Evolutionary conservation across 2,113 vertebrate species (phyloP).

Genomic region (Pterocles orientalis): DNA sequence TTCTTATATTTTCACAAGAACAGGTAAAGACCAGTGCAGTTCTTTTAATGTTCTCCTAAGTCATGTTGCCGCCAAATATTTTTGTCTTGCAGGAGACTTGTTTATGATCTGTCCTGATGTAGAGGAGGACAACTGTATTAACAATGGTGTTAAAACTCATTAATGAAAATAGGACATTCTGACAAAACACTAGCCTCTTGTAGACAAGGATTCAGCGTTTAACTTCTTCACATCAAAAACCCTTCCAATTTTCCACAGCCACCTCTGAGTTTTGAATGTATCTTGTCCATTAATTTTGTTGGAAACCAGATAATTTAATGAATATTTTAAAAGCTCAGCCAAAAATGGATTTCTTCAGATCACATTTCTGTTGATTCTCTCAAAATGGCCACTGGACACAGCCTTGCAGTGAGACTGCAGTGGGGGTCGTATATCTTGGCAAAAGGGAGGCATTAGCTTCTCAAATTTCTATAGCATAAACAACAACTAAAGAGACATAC

Average conservation of each 20-base stretch:
- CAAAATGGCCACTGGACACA: not conserved
- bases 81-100: not conserved
- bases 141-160: not conserved
- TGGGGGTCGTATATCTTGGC: not conserved
- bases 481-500: conserved; percentile 30
- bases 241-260: not conserved
- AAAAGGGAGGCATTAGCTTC: not conserved
- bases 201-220: not conserved
- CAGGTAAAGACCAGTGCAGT: not conserved
- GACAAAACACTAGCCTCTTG: not conserved
- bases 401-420: not conserved
- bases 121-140: not conserved
- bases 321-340: not conserved
- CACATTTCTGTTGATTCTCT: not conserved
- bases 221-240: not conserved
- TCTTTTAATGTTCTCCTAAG: not conserved
- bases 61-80: not conserved
- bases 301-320: not conserved
- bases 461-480: conserved; percentile 50
- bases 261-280: not conserved
- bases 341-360: conserved; percentile 12
- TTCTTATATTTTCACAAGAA: not conserved
- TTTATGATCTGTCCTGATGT: not conserved
- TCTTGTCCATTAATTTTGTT: not conserved
- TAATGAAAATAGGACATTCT: not conserved